Conservation (phyloP, 1,140 invertebrate species). For the Arctopsyche grandis region DNA sequence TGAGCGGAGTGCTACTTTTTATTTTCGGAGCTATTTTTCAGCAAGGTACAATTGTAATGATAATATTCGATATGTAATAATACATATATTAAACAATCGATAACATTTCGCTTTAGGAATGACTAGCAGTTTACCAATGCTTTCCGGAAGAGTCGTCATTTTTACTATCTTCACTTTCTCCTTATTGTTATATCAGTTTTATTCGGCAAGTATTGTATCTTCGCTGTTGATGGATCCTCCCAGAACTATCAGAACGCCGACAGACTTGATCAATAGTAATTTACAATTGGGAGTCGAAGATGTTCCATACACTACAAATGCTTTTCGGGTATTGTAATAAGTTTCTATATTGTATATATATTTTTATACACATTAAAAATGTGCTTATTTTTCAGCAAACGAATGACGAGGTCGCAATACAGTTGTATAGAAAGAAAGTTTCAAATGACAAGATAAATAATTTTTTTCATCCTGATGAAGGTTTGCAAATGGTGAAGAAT, state of each 20-base stretch:
- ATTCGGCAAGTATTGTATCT: conserved; percentile 78
- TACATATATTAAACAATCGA: neutral
- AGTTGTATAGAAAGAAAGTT: conserved; percentile 67
- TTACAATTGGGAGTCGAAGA: conserved; percentile 72
- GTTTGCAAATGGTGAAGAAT: conserved; percentile 60
- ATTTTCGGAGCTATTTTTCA: conserved; percentile 63
- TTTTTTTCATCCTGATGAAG: conserved; percentile 57
- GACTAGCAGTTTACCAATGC: conserved; percentile 62
- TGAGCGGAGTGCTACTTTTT: conserved; percentile 59
- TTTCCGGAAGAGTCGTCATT: conserved; percentile 70
- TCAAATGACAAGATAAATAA: conserved; percentile 54
- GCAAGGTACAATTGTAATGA: conserved; percentile 61
- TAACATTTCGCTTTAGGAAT: conserved; percentile 58
- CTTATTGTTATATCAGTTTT: conserved; percentile 75
- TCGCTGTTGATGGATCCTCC: conserved; percentile 73
- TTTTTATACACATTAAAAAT: neutral
- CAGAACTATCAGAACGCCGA: conserved; percentile 70
- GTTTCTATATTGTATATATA: conserved; percentile 58
- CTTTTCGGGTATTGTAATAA: conserved; percentile 61
- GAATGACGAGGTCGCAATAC: conserved; percentile 66
- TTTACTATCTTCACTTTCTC: conserved; percentile 73
- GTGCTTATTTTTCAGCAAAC: conserved; percentile 63
- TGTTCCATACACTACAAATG: conserved; percentile 70
- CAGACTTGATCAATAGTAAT: conserved; percentile 71
- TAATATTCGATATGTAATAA: neutral